Base-by-base conservation (phyloP, 1,140 invertebrate species). In the Drosophila nannoptera region DNA sequence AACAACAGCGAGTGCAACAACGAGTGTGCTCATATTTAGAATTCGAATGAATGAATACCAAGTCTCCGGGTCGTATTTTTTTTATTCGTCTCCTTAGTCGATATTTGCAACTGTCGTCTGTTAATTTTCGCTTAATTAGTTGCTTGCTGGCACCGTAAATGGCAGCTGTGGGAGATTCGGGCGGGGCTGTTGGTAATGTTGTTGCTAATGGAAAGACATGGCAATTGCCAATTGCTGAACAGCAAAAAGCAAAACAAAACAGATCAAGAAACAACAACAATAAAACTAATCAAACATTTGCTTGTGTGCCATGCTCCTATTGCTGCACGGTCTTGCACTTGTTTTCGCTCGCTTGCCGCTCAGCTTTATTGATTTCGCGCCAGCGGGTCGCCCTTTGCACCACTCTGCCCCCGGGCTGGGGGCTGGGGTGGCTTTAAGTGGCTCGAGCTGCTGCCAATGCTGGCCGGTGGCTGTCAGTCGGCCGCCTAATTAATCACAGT, bases 351-450 rank as follows among this genome's bases (percentile, higher is more conserved):
- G 22, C 14, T 46, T 59, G 70, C 62, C 78, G 65, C 78, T 83
- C 76, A 67, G 60, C 80, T 83, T 86, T 86, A 83, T 83, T 83
- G 80, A 83, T 83, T 83, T 86, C 73, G 64, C 67, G 81, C 76
- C 77, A 86, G 58, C 76, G 63, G 66, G 77, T 60, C 77, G 76
- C 81, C 81, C 73, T 84, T 76, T 73, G 50, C 67, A 68, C 72
- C 54, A 11, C 33, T 55, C 45, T 68, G 54, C 32, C 11, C 32
- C 29, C 32, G 46, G 40, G 43, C 66, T 68, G 48, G 66, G 36
- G 60, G 59, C 50, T 22, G 22, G 48, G 48, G 45, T 52, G 48
- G 48, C 55, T 45, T 60, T 66, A 60, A 59, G 64, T 66, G 55
- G 43, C 62, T 7, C 49, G 49, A 40, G 53, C 50, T 35, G 60